Base-by-base conservation (phyloP, 2,797 vertebrate species). In the Harpagifer antarcticus region DNA sequence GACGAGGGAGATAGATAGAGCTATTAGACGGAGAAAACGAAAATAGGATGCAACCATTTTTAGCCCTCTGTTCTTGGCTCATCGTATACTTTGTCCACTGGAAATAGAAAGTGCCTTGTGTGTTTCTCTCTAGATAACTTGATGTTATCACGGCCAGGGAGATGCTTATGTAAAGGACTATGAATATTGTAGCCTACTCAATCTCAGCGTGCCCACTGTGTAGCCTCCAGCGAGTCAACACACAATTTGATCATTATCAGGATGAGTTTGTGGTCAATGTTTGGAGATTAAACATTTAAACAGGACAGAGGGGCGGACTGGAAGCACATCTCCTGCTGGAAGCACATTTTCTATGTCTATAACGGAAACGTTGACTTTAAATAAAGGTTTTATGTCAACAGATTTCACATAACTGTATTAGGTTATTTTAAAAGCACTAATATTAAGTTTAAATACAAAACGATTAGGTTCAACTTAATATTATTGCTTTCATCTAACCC, bases 131-230 rank as follows among this genome's bases (percentile, higher is more conserved):
- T 52, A 81, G 72, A 85, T 80, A 82, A 83, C 71, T 74, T 81
- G 81, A 81, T 82, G 74, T 82, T 79, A 79, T 86, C 80, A 84
- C 49, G 74, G 82, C 68, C 8, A 53, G 58, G 49, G 27, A 73
- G 82, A 79, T 62, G 52, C 50, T 89, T 91, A 86, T 73, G 71
- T 91, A 91, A 90, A 77, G 87, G 66, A 19, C 50, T 68, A 65
- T 89, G 80, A 86, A 83, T 90, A 74, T 81, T 88, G 84, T 65
- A 76, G 84, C 90, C 86, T 83, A 76, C 81, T 85, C 82, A 66
- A 71, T 78, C 82, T 80, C 73, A 76, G 78, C 6, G 2, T 80
- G 56, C 80, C 83, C 75, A 78, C 85, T 64, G 70, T 48, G 70
- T 42, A 70, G 82, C 88, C 85, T 76, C 45, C 65, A 82, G 83